A percentile compares a stretch with the other conserved stretches of the same genome.
Conservation (phyloP, 2,113 vertebrate genomes). For the Siniperca chuatsi region DNA sequence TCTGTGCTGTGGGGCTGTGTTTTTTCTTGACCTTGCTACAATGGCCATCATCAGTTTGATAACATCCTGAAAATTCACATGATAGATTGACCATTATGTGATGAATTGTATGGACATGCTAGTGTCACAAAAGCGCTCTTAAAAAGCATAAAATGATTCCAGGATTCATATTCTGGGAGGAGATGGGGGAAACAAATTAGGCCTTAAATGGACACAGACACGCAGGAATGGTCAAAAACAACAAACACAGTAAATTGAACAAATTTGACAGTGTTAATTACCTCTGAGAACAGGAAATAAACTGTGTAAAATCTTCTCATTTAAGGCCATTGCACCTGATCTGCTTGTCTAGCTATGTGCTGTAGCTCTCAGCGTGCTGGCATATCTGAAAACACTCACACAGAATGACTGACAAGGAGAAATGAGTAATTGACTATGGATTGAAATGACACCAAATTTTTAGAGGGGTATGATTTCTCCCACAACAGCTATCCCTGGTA, state of each 20-base stretch:
- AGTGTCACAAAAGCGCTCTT: not conserved
- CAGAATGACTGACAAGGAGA: conserved; percentile 56
- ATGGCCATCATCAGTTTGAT: not conserved
- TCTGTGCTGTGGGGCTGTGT: not conserved
- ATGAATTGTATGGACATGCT: conserved; percentile 16
- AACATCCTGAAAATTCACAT: not conserved
- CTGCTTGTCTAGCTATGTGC: not conserved
- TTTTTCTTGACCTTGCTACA: not conserved
- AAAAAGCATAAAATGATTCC: conserved; percentile 7
- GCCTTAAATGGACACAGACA: conserved; percentile 4
- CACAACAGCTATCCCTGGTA: not conserved
- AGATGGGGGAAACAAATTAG: conserved; percentile 17
- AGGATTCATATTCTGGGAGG: not conserved
- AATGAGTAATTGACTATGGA: conserved; percentile 69
- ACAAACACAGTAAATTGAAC: not conserved
- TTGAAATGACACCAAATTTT: conserved; percentile 63
- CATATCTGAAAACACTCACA: conserved; percentile 28
- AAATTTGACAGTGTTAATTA: conserved; percentile 42
- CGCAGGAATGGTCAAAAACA: not conserved
- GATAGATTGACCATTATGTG: not conserved
- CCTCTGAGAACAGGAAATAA: conserved; percentile 10
- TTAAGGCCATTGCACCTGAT: conserved; percentile 46
- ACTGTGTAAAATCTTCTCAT: conserved; percentile 25
- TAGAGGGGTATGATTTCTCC: conserved; percentile 3
- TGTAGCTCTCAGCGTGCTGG: conserved; percentile 16